Evolutionary conservation across 2,888 invertebrate species (phyloP), one percentile per base, ranked within the genome.

Genomic region (Apotomis capreana): DNA sequence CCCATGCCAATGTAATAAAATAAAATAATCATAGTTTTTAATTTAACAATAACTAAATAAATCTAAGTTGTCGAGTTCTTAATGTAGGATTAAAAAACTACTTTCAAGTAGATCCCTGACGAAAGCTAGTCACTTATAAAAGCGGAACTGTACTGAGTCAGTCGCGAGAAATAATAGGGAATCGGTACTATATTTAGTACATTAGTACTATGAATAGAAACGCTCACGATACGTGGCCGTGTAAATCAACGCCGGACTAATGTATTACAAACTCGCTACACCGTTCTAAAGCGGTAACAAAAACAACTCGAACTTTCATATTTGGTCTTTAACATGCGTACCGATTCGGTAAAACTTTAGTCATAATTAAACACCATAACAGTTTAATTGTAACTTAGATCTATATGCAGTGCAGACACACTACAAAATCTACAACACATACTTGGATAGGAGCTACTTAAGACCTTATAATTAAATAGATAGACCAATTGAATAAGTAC

Each of bases 141-240:
- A 88, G 81, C 87, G 88, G 87, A 88, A 88, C 83, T 75, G 76
- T 77, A 83, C 82, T 89, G 89, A 90, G 85, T 89, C 89, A 89
- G 89, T 86, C 84, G 82, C 85, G 81, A 85, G 89, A 87, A 90
- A 92, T 90, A 91, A 90, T 91, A 90, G 90, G 90, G 91, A 89
- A 89, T 90, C 85, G 87, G 78, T 84, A 87, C 92, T 92, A 92
- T 89, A 92, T 92, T 89, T 93, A 93, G 92, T 89, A 87, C 85
- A 90, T 91, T 88, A 88, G 87, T 81, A 86, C 91, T 92, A 91
- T 90, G 90, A 92, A 92, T 92, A 92, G 92, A 89, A 82, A 83
- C 89, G 88, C 88, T 88, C 88, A 89, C 89, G 89, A 88, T 86
- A 86, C 87, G 84, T 80, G 81, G 86, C 84, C 86, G 84, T 89